Conservation (phyloP, 2,888 invertebrate genomes). For the Troides oblongomaculatus region DNA sequence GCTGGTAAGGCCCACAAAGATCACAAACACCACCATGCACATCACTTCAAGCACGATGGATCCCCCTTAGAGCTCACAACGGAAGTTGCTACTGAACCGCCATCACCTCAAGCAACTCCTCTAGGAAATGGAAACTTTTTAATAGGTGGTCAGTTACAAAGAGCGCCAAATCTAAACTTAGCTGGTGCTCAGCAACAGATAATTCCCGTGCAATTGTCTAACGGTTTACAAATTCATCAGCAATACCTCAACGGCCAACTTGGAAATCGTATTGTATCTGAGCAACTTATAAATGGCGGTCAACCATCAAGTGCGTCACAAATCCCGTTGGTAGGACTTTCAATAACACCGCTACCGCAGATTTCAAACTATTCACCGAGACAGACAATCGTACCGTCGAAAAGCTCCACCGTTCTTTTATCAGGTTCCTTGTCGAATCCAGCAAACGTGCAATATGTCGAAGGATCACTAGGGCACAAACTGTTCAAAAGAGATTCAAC, state of each 20-base stretch:
- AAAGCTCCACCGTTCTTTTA: slow-evolving; percentile 59
- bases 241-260: slow-evolving; percentile 84
- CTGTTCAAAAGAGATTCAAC: slow-evolving; percentile 74
- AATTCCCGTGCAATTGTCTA: slow-evolving; percentile 68
- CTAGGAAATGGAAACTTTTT: slow-evolving; percentile 78
- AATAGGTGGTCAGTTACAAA: slow-evolving; percentile 83
- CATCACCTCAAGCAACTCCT: slow-evolving; percentile 67
- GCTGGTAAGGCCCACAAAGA: slow-evolving; percentile 93
- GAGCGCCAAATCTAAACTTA: slow-evolving; percentile 76
- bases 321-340: slow-evolving; percentile 40
- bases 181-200: slow-evolving; percentile 69
- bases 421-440: slow-evolving; percentile 76
- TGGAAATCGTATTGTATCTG: slow-evolving; percentile 77
- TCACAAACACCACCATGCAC: slow-evolving; percentile 92
- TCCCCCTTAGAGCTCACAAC: slow-evolving; percentile 80
- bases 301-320: slow-evolving; percentile 44
- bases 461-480: slow-evolving; percentile 72
- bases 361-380: slow-evolving; percentile 42
- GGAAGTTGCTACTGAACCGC: slow-evolving; percentile 77
- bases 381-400: slow-evolving; percentile 50
- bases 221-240: slow-evolving; percentile 75
- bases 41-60: slow-evolving; percentile 88
- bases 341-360: slow-evolving; percentile 45
- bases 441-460: slow-evolving; percentile 82
- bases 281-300: slow-evolving; percentile 72